A percentile compares a stretch with the other conserved stretches of the same genome.
Conservation (phyloP, 2,888 invertebrate genomes). For the Drosophila kambysellisi region DNA sequence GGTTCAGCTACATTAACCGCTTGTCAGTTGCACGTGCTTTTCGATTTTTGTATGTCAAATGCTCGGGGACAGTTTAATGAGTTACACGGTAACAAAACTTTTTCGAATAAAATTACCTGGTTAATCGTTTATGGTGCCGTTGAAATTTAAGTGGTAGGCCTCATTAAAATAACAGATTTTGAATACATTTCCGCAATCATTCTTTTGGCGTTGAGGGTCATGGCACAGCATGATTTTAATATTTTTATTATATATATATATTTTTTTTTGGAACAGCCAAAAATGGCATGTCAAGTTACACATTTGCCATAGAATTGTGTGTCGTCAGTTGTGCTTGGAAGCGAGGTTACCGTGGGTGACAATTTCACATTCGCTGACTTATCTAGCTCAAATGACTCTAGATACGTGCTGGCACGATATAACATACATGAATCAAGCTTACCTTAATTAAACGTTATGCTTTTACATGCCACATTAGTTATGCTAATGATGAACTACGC, state of each 20-base stretch:
- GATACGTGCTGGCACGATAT: slow-evolving; percentile 52
- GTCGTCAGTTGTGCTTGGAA: slow-evolving; percentile 29
- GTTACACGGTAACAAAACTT: slow-evolving; percentile 40
- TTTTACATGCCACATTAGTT: slow-evolving; percentile 3
- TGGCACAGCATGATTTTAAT: slow-evolving; percentile 13
- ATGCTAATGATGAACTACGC: slow-evolving; percentile 16
- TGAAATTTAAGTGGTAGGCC: slow-evolving; percentile 63
- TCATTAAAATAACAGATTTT: slow-evolving; percentile 49
- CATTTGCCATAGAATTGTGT: slow-evolving; percentile 41
- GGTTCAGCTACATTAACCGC: slow-evolving; percentile 36
- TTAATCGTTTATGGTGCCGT: slow-evolving; percentile 61
- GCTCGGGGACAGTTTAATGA: slow-evolving; percentile 69
- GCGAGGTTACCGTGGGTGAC: slow-evolving; percentile 20
- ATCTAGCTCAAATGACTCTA: slow-evolving; percentile 13
- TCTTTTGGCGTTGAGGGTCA: background rate
- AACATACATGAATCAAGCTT: background rate
- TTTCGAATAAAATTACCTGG: slow-evolving; percentile 37
- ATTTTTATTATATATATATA: background rate
- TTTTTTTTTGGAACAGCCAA: slow-evolving; percentile 6
- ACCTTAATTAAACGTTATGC: slow-evolving; percentile 6
- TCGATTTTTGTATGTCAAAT: slow-evolving; percentile 62
- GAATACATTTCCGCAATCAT: slow-evolving; percentile 51
- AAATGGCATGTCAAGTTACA: slow-evolving; percentile 59
- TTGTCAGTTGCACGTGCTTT: slow-evolving; percentile 66
- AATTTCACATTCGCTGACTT: slow-evolving; percentile 46